A percentile compares a stretch with the other conserved stretches of the same genome.
Evolutionary conservation across 1,140 invertebrate species (phyloP).

Genomic region (Magallana angulata): DNA sequence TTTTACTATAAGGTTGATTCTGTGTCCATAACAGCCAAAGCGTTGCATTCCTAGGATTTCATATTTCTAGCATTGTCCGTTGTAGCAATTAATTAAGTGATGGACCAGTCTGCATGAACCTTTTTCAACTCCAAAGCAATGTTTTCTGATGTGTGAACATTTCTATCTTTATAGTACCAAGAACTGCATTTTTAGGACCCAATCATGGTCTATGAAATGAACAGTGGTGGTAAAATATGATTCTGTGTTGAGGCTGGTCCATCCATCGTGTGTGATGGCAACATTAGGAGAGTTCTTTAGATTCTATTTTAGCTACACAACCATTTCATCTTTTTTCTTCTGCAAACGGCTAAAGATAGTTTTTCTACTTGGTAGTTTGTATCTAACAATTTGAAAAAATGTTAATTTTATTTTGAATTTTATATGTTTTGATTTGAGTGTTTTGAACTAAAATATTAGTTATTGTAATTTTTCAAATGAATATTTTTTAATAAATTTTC

Average conservation of each 20-base stretch:
- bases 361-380: slow-evolving; percentile 30
- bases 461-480: not conserved
- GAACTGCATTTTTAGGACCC: slow-evolving; percentile 37
- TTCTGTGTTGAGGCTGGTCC: too few species aligned
- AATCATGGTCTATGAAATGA: too few species aligned
- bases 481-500: not conserved
- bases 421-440: too few species aligned
- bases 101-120: not conserved
- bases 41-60: slow-evolving; percentile 32
- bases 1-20: slow-evolving; percentile 46
- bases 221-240: too few species aligned
- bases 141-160: slow-evolving; percentile 24
- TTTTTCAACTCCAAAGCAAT: slow-evolving; percentile 32
- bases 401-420: too few species aligned
- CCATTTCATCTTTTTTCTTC: slow-evolving; percentile 28
- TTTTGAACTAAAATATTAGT: too few species aligned
- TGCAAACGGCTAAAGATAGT: not conserved
- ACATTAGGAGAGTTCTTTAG: too few species aligned
- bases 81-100: slow-evolving; percentile 28
- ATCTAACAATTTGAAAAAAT: not conserved
- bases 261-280: too few species aligned
- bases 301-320: not conserved
- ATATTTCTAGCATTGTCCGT: slow-evolving; percentile 52
- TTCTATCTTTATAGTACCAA: slow-evolving; percentile 16
- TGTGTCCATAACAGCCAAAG: slow-evolving; percentile 54